Evolutionary conservation across 2,113 vertebrate species (phyloP).

Genomic region (Piprites chloris): DNA sequence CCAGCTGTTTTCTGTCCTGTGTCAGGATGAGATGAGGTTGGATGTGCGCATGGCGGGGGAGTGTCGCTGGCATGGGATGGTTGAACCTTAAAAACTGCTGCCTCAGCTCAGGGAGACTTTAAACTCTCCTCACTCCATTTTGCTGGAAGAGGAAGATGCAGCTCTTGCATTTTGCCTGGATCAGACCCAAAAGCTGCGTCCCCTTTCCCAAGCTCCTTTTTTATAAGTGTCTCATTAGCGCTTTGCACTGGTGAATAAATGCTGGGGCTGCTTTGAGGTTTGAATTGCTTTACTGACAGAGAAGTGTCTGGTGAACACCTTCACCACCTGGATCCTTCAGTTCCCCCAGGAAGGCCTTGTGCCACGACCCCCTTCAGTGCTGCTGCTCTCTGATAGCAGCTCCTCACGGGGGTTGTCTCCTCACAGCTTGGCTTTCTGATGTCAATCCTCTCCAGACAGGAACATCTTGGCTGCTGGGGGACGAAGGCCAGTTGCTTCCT

Average conservation of each 20-base stretch:
- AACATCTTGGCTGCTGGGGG: neutral
- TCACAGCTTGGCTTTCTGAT: neutral
- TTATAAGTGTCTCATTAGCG: neutral
- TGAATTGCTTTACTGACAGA: neutral
- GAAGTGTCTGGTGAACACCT: neutral
- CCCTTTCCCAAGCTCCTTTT: neutral
- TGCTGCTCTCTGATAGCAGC: neutral
- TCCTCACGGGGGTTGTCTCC: neutral
- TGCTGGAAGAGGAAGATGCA: neutral
- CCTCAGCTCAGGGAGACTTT: neutral
- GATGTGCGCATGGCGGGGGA: neutral
- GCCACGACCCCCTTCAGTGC: neutral
- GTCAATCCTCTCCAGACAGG: neutral
- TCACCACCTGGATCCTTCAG: neutral
- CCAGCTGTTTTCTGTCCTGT: neutral
- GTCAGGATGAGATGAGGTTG: neutral
- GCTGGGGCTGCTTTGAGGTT: neutral
- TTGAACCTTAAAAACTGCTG: neutral
- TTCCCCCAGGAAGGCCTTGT: neutral
- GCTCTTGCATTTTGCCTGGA: neutral
- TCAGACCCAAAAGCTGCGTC: neutral
- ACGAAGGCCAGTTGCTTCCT: neutral
- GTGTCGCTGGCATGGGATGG: accelerated
- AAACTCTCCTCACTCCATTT: neutral
- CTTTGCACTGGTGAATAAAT: neutral